Percentiles rank a stretch among this genome's conserved stretches.
Conservation (phyloP, 2,113 vertebrate species). For the Triplophysa dalaica region DNA sequence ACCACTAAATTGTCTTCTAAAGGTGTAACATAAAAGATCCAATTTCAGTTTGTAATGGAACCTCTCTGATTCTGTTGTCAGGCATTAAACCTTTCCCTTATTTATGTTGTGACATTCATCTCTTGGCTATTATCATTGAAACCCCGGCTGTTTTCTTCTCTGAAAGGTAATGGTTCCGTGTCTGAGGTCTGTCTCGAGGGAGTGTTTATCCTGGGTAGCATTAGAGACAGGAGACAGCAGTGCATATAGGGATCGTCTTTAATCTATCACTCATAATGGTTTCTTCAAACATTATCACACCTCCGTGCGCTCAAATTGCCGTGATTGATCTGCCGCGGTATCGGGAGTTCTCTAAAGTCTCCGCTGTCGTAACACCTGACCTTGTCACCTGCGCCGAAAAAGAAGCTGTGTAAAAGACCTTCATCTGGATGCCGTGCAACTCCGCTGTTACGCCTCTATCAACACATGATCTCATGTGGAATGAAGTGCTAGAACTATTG, state of each 20-base stretch:
- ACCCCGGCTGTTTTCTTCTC: neutral
- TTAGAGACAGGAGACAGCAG: constrained; percentile 1
- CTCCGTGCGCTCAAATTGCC: constrained; percentile 2
- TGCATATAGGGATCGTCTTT: constrained; percentile 20
- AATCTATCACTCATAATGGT: constrained; percentile 41
- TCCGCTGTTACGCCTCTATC: neutral
- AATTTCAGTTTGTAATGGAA: constrained; percentile 47
- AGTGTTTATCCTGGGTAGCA: constrained; percentile 37
- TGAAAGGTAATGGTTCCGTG: constrained; percentile 33
- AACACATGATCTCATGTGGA: constrained; percentile 1
- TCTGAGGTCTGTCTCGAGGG: constrained; percentile 39
- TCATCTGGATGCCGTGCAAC: constrained; percentile 5
- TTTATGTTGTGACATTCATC: constrained; percentile 47
- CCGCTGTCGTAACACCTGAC: constrained; percentile 15
- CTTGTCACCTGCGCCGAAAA: constrained; percentile 10
- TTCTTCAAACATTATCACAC: constrained; percentile 31
- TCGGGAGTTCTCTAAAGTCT: constrained; percentile 15
- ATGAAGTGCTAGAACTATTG: neutral
- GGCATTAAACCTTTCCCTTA: constrained; percentile 44
- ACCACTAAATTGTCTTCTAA: constrained; percentile 33
- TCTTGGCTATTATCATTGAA: constrained; percentile 27
- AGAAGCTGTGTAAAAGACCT: neutral
- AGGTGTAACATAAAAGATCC: constrained; percentile 44
- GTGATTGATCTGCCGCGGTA: constrained; percentile 10
- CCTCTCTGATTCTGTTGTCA: constrained; percentile 25